phyloP scores from a whole-genome alignment of 2,797 vertebrate species.

The Macroramphosus scolopax region DNA sequence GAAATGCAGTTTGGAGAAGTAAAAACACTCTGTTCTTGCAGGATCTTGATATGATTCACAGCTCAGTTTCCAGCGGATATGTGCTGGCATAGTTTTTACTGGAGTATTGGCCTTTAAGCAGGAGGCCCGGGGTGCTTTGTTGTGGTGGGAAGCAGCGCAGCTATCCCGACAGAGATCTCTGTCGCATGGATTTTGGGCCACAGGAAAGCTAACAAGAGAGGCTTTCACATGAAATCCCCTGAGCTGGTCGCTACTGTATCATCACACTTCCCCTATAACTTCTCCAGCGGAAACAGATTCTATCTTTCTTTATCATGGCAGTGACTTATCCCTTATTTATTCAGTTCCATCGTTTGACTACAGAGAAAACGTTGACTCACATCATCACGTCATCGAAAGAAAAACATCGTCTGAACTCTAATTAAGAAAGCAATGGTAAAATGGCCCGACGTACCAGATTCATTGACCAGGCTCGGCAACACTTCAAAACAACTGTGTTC shows the following conservation, averaged over 20 bases:
- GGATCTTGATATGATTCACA: slow-evolving; percentile 69
- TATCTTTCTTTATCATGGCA: slow-evolving; percentile 55
- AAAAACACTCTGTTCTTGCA: slow-evolving; percentile 37
- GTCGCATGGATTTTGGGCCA: slow-evolving; percentile 50
- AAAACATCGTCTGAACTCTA: slow-evolving; percentile 17
- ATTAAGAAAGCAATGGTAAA: slow-evolving; percentile 3
- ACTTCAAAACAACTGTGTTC: slow-evolving; percentile 3
- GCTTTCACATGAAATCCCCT: slow-evolving; percentile 62
- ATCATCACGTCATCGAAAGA: slow-evolving; percentile 59
- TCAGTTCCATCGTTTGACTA: slow-evolving; percentile 40
- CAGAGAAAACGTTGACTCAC: slow-evolving; percentile 52
- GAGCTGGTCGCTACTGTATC: slow-evolving; percentile 52
- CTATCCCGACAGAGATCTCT: slow-evolving; percentile 66
- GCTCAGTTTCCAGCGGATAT: slow-evolving; percentile 62
- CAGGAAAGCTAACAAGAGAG: slow-evolving; percentile 65
- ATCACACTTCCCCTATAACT: slow-evolving; percentile 53
- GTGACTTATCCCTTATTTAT: slow-evolving; percentile 63
- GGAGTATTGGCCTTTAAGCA: slow-evolving; percentile 46
- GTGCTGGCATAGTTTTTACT: slow-evolving; percentile 37
- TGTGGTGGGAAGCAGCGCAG: slow-evolving; percentile 59
- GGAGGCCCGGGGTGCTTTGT: slow-evolving; percentile 56
- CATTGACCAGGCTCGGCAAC: not conserved
- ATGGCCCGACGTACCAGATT: slow-evolving; percentile 18
- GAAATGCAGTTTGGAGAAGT: slow-evolving; percentile 22
- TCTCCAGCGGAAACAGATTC: slow-evolving; percentile 59